Evolutionary conservation across 2,797 vertebrate species (phyloP).

Genomic region (Pelobates cultripes): DNA sequence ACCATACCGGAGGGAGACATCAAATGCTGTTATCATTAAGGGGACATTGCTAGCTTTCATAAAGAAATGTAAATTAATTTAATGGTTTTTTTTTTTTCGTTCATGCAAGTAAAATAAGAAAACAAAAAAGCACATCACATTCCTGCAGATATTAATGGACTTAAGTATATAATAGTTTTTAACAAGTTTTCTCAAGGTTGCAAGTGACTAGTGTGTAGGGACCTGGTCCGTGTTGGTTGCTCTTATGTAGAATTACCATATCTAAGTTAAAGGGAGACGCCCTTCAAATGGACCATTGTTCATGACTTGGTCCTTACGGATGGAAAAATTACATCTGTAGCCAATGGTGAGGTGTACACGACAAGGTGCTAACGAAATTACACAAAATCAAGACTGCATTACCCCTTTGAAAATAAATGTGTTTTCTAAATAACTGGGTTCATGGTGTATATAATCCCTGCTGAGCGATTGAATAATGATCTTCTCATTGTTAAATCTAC

Average conservation of each 20-base stretch:
- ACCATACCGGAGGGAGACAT: background rate
- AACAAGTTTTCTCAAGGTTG: no score
- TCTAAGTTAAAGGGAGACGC: no score
- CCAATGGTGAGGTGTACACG: background rate
- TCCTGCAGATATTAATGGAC: background rate
- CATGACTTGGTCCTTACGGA: slow-evolving; percentile 9
- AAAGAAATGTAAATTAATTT: slow-evolving; percentile 23
- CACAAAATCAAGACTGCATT: no score
- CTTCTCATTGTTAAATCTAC: no score
- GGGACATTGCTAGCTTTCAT: slow-evolving; percentile 6
- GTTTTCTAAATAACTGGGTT: no score
- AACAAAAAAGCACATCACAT: slow-evolving; percentile 20
- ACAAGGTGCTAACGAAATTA: slow-evolving; percentile 30
- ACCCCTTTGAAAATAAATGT: no score
- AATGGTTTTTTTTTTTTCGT: background rate
- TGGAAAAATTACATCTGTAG: slow-evolving; percentile 6
- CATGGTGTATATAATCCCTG: no score
- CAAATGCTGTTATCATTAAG: background rate
- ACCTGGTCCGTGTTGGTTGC: background rate
- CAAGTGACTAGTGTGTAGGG: no score
- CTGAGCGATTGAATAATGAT: no score
- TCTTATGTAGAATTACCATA: no score
- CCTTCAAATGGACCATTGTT: no score
- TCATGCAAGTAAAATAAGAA: background rate
- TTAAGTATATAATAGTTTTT: background rate